phyloP scores from a whole-genome alignment of 1,140 invertebrate genomes.

The Manduca sexta region DNA sequence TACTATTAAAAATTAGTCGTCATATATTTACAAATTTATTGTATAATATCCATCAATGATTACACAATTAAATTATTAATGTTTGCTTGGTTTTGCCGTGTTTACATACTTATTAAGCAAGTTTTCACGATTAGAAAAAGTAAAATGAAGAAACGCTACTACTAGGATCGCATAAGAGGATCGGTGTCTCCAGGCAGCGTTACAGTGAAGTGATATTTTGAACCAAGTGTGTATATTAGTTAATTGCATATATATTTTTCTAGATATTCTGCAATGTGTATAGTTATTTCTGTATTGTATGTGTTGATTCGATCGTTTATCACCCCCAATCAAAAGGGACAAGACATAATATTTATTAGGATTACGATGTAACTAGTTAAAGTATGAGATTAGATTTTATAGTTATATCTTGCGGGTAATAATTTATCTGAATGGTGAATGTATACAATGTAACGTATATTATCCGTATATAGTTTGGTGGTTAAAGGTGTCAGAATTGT shows the following conservation, averaged over 20 bases:
- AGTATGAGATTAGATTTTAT: constrained; percentile 60
- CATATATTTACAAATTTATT: too few species aligned
- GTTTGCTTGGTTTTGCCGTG: too few species aligned
- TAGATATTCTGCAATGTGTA: constrained; percentile 25
- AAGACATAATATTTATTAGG: constrained; percentile 31
- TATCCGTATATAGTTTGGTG: constrained; percentile 27
- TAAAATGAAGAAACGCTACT: too few species aligned
- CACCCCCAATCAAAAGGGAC: constrained; percentile 20
- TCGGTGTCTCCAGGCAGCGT: constrained; percentile 14
- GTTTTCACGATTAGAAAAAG: too few species aligned
- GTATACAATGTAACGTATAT: constrained; percentile 50
- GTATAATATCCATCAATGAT: too few species aligned
- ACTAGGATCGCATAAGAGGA: too few species aligned
- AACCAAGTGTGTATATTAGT: constrained; percentile 32
- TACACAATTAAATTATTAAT: too few species aligned
- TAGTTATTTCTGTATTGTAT: constrained; percentile 24
- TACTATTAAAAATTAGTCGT: too few species aligned
- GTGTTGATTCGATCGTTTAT: constrained; percentile 10
- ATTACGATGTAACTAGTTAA: constrained; percentile 45
- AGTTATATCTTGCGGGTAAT: constrained; percentile 50
- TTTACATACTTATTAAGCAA: too few species aligned
- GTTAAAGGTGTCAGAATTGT: constrained; percentile 40
- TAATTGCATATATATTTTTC: constrained; percentile 31
- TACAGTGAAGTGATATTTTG: constrained; percentile 37
- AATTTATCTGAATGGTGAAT: constrained; percentile 49